Percentiles rank a stretch among this genome's conserved stretches.
Conservation (phyloP, 2,888 invertebrate species). For the Agrotis ipsilon region DNA sequence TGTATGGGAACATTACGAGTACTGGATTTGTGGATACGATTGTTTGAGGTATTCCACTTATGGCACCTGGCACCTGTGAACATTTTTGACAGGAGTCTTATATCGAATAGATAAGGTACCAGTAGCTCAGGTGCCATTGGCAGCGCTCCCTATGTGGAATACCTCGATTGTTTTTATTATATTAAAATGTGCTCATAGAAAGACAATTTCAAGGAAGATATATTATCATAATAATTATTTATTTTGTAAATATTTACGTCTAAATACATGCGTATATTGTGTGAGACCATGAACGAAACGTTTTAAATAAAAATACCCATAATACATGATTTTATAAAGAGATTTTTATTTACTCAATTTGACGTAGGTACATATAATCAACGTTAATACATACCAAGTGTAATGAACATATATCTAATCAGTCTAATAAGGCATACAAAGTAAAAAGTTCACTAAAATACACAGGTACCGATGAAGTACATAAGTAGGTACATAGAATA, state of each 20-base stretch:
- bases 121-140: no score
- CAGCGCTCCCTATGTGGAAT: no score
- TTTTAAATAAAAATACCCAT: conserved; percentile 42
- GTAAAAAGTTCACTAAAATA: conserved; percentile 58
- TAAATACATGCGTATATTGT: conserved; percentile 13
- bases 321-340: conserved; percentile 33
- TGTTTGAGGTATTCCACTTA: no score
- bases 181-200: neutral
- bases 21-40: neutral
- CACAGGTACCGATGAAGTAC: conserved; percentile 64
- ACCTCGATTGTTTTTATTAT: no score
- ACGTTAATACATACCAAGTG: conserved; percentile 52
- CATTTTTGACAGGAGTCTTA: no score
- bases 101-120: no score
- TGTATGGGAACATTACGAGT: conserved; percentile 11
- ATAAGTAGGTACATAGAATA: conserved; percentile 45
- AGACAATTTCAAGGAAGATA: neutral
- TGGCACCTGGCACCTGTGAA: no score
- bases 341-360: conserved; percentile 54
- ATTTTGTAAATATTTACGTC: conserved; percentile 30
- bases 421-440: conserved; percentile 71
- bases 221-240: conserved; percentile 1
- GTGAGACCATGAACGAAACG: conserved; percentile 24
- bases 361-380: conserved; percentile 46
- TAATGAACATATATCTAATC: conserved; percentile 64